Percentiles rank a stretch among this genome's conserved stretches.
Conservation (phyloP, 2,113 vertebrate species). For the Colaptes auratus region DNA sequence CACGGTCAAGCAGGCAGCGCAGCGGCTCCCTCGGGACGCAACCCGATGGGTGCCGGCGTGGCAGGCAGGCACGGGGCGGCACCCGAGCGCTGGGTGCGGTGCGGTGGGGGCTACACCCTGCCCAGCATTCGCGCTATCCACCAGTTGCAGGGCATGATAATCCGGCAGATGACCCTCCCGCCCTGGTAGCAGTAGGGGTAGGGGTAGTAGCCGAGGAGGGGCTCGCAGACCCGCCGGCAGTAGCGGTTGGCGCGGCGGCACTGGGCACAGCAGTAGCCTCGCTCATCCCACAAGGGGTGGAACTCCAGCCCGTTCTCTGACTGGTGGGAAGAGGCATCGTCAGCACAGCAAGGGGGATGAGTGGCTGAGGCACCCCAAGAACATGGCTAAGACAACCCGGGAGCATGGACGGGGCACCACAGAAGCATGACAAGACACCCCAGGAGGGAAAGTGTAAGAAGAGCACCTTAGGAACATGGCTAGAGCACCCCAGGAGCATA, state of each 20-base stretch:
- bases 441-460: neutral
- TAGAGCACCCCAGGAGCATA: neutral
- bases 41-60: fast-evolving
- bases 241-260: conserved; percentile 90
- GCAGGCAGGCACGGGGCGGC: neutral
- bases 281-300: conserved; percentile 89
- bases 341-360: fast-evolving
- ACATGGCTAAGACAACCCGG: neutral
- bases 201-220: conserved; percentile 89
- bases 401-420: neutral
- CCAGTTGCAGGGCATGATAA: conserved; percentile 99
- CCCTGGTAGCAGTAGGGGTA: conserved; percentile 97
- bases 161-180: conserved; percentile 90
- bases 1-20: neutral
- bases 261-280: conserved; percentile 90
- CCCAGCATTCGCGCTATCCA: conserved; percentile 96
- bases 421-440: neutral
- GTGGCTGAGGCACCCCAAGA: fast-evolving
- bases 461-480: neutral
- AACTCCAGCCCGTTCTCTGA: conserved; percentile 89
- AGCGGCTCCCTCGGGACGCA: neutral
- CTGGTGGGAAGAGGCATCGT: conserved; percentile 65
- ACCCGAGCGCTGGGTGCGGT: neutral
- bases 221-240: conserved; percentile 90
- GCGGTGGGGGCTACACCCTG: conserved; percentile 75